Percentiles rank a stretch among this genome's conserved stretches.
These are phyloP conservation scores for Eudasyphora cyanicolor DNA, from an alignment of 2,888 invertebrate genomes.

Conservation along the genomic window DNA sequence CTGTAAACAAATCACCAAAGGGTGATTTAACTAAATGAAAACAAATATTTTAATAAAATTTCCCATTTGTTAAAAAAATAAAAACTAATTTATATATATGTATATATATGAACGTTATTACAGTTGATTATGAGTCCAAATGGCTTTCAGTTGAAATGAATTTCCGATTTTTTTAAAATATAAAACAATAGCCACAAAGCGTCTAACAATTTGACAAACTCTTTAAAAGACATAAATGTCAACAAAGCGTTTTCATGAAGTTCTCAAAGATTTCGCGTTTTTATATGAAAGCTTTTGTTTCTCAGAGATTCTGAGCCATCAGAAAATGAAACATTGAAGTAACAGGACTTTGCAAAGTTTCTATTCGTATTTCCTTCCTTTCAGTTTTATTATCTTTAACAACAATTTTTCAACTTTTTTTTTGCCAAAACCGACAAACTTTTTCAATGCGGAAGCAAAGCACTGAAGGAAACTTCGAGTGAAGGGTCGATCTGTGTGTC, in stretches of 20 bases:
- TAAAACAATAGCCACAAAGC: too few species aligned
- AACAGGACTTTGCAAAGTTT: background rate
- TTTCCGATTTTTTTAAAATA: too few species aligned
- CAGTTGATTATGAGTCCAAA: too few species aligned
- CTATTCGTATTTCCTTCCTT: background rate
- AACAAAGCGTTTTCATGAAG: conserved; percentile 10
- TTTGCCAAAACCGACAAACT: conserved; percentile 54
- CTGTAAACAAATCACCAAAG: too few species aligned
- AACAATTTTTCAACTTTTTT: conserved; percentile 57
- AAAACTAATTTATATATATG: too few species aligned
- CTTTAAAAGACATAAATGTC: background rate
- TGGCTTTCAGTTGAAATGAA: too few species aligned
- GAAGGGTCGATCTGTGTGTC: conserved; percentile 34
- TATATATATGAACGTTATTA: too few species aligned
- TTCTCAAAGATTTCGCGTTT: conserved; percentile 5
- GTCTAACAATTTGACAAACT: too few species aligned
- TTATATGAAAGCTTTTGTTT: conserved; percentile 4
- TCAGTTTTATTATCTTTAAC: conserved; percentile 4
- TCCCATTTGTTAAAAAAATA: too few species aligned
- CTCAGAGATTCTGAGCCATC: background rate
- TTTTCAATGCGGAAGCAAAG: conserved; percentile 47
- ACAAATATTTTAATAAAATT: too few species aligned
- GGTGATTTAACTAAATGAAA: too few species aligned
- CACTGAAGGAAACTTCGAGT: too few species aligned
- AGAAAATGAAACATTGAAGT: background rate